Conservation (phyloP, 2,797 vertebrate species). For the Chelidonichthys spinosus region DNA sequence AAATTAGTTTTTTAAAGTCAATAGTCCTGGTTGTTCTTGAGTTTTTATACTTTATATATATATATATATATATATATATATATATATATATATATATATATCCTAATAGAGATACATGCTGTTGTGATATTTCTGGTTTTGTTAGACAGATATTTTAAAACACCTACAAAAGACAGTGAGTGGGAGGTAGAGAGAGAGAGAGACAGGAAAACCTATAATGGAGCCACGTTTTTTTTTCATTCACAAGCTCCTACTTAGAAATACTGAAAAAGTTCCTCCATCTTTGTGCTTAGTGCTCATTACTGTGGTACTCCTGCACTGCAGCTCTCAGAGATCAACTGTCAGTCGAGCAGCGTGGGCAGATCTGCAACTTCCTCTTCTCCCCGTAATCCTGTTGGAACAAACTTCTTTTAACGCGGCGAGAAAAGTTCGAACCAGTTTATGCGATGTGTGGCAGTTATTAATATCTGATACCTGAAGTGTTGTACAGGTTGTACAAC, state of each 20-base stretch:
- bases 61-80: background rate
- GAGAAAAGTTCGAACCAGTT: background rate
- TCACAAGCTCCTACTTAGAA: slow-evolving; percentile 55
- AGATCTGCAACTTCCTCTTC: slow-evolving; percentile 21
- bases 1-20: too few relatives aligned
- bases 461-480: slow-evolving; percentile 18
- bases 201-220: slow-evolving; percentile 29
- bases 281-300: slow-evolving; percentile 56
- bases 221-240: slow-evolving; percentile 54
- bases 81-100: background rate
- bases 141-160: slow-evolving; percentile 41
- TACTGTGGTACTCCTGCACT: slow-evolving; percentile 31
- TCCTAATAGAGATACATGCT: background rate
- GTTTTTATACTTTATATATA: background rate
- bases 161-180: slow-evolving; percentile 5
- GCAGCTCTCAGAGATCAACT: slow-evolving; percentile 44
- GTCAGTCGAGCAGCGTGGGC: slow-evolving; percentile 57
- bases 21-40: too few relatives aligned
- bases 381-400: slow-evolving; percentile 19
- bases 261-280: slow-evolving; percentile 43
- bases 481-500: background rate
- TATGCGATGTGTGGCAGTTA: slow-evolving; percentile 8
- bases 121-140: slow-evolving; percentile 1
- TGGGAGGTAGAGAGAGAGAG: background rate
- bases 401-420: slow-evolving; percentile 4